These are phyloP conservation scores for Rhinopomastus cyanomelas DNA, from an alignment of 2,113 vertebrate genomes.

Conservation along the genomic window DNA sequence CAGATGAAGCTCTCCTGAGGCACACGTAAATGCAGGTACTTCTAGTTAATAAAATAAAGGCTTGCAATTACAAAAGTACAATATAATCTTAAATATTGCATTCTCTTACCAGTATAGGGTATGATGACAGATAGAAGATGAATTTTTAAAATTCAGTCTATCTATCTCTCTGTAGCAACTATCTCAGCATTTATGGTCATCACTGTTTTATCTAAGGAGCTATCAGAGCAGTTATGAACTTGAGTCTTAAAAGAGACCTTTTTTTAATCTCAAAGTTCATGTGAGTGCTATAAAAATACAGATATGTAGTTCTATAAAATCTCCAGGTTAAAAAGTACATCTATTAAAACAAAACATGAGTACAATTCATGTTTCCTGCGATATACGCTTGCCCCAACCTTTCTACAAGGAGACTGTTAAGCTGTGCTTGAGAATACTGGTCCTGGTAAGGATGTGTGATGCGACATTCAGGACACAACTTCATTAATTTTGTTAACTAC, in stretches of 20 bases:
- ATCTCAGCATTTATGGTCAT: conserved; percentile 46
- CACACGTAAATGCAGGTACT: not conserved
- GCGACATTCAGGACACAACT: not conserved
- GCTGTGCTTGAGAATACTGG: not conserved
- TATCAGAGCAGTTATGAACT: conserved; percentile 59
- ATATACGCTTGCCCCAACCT: not conserved
- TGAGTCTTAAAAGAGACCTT: conserved; percentile 46
- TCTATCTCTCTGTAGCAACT: conserved; percentile 9
- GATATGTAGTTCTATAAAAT: conserved; percentile 19
- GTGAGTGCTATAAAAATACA: conserved; percentile 22
- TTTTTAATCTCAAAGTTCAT: conserved; percentile 51
- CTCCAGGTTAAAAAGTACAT: conserved; percentile 10
- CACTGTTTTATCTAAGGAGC: conserved; percentile 30
- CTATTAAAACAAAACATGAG: conserved; percentile 29
- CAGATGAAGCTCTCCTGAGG: not conserved
- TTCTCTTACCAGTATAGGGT: not conserved
- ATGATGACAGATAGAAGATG: not conserved
- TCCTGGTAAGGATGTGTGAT: not conserved
- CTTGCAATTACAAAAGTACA: not conserved
- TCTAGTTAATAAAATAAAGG: not conserved
- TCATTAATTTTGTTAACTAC: not conserved
- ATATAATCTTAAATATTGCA: not conserved
- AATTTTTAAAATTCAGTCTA: conserved; percentile 54
- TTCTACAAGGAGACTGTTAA: not conserved
- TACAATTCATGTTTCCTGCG: not conserved